Percentiles rank a stretch among this genome's conserved stretches.
These are phyloP conservation scores for Halichondria panicea DNA, from an alignment of 37 sponge, comb jelly and placozoan species.

Conservation along the genomic window DNA sequence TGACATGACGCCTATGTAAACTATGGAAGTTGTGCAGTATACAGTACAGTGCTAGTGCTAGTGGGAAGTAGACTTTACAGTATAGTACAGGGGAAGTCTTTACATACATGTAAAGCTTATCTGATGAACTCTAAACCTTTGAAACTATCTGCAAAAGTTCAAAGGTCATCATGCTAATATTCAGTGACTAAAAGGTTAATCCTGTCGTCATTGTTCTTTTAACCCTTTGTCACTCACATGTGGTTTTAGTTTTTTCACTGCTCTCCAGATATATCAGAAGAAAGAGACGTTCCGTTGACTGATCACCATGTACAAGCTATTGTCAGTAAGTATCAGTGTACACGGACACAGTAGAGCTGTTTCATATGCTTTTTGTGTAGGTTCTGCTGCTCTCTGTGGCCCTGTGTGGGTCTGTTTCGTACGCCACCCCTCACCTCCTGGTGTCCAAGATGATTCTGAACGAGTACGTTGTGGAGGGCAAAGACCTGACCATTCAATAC, in stretches of 20 bases:
- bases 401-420: neutral
- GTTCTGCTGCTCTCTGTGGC: conserved; percentile 10
- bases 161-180: too few species aligned
- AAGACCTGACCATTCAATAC: conserved; percentile 82
- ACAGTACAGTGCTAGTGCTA: neutral
- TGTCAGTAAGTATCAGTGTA: conserved; percentile 1
- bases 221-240: neutral
- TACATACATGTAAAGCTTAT: too few species aligned
- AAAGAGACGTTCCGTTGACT: neutral
- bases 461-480: conserved; percentile 75
- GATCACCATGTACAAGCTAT: neutral
- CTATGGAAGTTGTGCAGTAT: neutral
- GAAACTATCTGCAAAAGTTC: too few species aligned
- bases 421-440: conserved; percentile 41
- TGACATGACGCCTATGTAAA: neutral
- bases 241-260: neutral
- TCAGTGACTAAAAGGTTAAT: neutral
- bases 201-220: neutral
- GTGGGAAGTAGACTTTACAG: neutral
- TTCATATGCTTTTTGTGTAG: neutral
- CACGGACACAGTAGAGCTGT: neutral
- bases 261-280: neutral
- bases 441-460: conserved; percentile 86
- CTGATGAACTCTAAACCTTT: too few species aligned
- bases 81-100: too few species aligned